Percentiles rank a stretch among this genome's conserved stretches.
Conservation (phyloP, 2,888 invertebrate genomes). For the Junonia oenone region DNA sequence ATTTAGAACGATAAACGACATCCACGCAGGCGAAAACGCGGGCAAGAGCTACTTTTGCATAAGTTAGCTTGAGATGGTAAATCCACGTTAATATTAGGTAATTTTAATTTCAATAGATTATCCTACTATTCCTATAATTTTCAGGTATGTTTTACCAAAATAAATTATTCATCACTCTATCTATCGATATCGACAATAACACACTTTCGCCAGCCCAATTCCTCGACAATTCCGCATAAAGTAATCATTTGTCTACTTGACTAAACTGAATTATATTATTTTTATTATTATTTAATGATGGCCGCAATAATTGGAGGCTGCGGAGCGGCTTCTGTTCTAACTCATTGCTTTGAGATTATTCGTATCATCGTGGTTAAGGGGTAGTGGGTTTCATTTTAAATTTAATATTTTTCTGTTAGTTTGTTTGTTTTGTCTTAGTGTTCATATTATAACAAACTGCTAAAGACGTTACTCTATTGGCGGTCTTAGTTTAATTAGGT, state of each 20-base stretch:
- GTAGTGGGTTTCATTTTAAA: conserved; percentile 28
- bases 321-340: conserved; percentile 64
- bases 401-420: background rate
- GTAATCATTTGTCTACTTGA: conserved; percentile 78
- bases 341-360: conserved; percentile 48
- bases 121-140: too few species aligned
- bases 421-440: too few species aligned
- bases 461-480: too few species aligned
- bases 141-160: too few species aligned
- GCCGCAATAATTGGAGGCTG: conserved; percentile 62
- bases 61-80: too few species aligned
- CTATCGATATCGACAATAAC: conserved; percentile 21
- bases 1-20: too few species aligned
- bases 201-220: conserved; percentile 37
- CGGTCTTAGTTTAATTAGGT: too few species aligned
- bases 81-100: background rate
- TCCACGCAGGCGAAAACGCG: too few species aligned
- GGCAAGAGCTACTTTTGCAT: too few species aligned
- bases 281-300: conserved; percentile 70
- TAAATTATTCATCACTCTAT: background rate
- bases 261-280: conserved; percentile 78
- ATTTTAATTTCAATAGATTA: background rate
- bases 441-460: too few species aligned
- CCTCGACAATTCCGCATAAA: conserved; percentile 53
- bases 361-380: conserved; percentile 64